Conservation (phyloP, 1,140 invertebrate species). For the Limonius californicus region DNA sequence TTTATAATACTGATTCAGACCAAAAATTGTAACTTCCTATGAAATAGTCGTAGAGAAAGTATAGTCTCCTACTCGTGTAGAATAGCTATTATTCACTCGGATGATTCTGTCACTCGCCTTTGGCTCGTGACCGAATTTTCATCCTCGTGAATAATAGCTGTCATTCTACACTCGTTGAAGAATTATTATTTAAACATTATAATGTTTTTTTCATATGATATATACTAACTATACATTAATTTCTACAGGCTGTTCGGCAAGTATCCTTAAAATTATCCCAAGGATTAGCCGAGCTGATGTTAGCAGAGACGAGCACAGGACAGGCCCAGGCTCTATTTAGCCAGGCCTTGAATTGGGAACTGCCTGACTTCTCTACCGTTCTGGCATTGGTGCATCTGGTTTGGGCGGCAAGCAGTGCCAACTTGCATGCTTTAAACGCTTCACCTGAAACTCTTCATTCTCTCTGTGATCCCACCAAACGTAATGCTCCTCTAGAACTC, state of each 20-base stretch:
- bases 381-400: constrained; percentile 70
- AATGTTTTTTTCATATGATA: too few relatives aligned
- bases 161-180: too few relatives aligned
- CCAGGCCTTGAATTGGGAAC: constrained; percentile 59
- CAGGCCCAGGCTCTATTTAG: constrained; percentile 43
- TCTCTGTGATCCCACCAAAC: constrained; percentile 50
- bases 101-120: too few relatives aligned
- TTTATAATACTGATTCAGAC: too few relatives aligned
- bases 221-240: background rate
- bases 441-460: constrained; percentile 64
- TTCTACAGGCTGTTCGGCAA: constrained; percentile 57
- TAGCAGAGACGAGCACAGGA: constrained; percentile 37
- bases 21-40: too few relatives aligned
- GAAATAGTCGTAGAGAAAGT: too few relatives aligned
- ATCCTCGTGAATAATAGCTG: too few relatives aligned
- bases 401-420: constrained; percentile 73
- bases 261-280: constrained; percentile 74
- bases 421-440: constrained; percentile 62
- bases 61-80: too few relatives aligned
- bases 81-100: too few relatives aligned
- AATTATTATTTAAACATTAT: too few relatives aligned
- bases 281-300: constrained; percentile 58
- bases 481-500: constrained; percentile 49
- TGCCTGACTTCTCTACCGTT: constrained; percentile 65
- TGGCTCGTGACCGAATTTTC: too few relatives aligned